Evolutionary conservation across 1,140 invertebrate genomes (phyloP).

Genomic region (Drosophila ogumai): DNA sequence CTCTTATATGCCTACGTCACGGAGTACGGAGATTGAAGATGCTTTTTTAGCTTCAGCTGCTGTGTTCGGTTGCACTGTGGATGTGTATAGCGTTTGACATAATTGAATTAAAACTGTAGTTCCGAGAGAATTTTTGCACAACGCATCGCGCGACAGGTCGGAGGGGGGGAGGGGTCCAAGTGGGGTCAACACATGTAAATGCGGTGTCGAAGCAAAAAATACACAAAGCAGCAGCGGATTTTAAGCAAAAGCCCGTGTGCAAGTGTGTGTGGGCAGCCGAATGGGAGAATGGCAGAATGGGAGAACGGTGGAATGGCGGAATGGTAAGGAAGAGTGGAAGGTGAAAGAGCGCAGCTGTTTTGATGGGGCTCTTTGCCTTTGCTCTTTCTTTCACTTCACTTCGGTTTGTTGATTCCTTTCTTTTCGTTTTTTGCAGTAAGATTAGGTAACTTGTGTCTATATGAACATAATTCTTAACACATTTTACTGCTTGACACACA

Average conservation of each 20-base stretch:
- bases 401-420: constrained; percentile 47
- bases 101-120: constrained; percentile 65
- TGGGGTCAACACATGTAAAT: constrained; percentile 65
- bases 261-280: constrained; percentile 44
- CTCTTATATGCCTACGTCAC: constrained; percentile 26
- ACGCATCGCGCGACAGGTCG: constrained; percentile 21
- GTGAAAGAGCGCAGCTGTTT: constrained; percentile 64
- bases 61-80: constrained; percentile 38
- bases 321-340: constrained; percentile 28
- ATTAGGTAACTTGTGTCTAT: constrained; percentile 80
- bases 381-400: constrained; percentile 34
- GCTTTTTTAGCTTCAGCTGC: constrained; percentile 20
- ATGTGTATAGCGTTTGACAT: constrained; percentile 49
- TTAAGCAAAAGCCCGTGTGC: constrained; percentile 10
- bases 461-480: constrained; percentile 80
- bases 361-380: constrained; percentile 46
- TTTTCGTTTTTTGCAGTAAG: constrained; percentile 62
- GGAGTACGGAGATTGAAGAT: constrained; percentile 18
- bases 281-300: constrained; percentile 39
- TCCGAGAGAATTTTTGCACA: constrained; percentile 47
- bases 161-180: constrained; percentile 26
- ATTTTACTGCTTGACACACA: constrained; percentile 61
- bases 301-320: constrained; percentile 54
- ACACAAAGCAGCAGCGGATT: constrained; percentile 39
- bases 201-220: constrained; percentile 48